phyloP scores from a whole-genome alignment of 2,797 vertebrate species.

The Vultur gryphus region DNA sequence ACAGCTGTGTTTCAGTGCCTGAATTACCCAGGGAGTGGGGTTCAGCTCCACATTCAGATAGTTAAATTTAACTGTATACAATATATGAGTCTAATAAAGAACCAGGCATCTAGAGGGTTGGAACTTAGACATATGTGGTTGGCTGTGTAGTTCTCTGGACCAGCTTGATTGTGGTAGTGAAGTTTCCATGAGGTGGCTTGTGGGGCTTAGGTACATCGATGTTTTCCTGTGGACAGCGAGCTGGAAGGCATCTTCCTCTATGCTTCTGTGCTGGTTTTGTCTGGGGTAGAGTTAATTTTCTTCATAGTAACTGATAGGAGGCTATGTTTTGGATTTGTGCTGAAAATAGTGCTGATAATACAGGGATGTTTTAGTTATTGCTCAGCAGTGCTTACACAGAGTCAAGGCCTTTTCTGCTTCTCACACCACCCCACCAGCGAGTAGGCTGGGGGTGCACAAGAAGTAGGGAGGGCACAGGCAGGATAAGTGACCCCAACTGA shows the following conservation, averaged over 20 bases:
- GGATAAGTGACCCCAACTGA: background rate
- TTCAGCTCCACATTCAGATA: background rate
- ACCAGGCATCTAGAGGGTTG: background rate
- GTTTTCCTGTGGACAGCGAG: background rate
- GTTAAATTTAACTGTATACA: background rate
- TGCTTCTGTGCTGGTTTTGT: background rate
- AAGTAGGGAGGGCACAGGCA: background rate
- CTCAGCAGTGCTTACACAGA: background rate
- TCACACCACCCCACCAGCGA: fast-evolving
- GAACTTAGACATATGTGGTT: background rate
- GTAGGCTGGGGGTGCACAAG: background rate
- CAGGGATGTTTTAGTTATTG: fast-evolving
- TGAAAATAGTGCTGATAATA: background rate
- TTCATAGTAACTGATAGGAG: background rate
- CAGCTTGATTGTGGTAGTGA: background rate
- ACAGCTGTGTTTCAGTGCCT: background rate
- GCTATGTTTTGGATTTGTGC: background rate
- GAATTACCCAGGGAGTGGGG: background rate
- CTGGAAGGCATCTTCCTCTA: background rate
- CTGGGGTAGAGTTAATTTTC: background rate
- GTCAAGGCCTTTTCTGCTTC: background rate
- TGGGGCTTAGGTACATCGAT: background rate
- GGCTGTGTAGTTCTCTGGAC: background rate
- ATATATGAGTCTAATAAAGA: background rate
- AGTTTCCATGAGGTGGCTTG: background rate